Percentiles rank a stretch among this genome's conserved stretches.
Evolutionary conservation across 1,140 invertebrate genomes (phyloP).

Genomic region (Drusus annulatus): DNA sequence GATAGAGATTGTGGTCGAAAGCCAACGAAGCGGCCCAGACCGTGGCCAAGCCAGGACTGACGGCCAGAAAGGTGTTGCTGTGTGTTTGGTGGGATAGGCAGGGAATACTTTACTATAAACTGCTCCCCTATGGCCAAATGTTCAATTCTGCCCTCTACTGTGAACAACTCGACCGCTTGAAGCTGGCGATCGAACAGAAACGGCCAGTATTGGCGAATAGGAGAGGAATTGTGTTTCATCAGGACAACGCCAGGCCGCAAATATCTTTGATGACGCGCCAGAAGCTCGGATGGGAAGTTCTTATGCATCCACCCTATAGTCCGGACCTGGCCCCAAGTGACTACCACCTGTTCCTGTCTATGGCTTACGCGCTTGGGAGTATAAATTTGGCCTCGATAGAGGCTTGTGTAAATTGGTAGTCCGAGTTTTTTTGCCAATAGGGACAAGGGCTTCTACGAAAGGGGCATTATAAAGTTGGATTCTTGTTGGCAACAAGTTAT

Average conservation of each 20-base stretch:
- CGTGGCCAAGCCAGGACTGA: neutral
- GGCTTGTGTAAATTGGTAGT: too few relatives aligned
- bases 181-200: slow-evolving; percentile 14
- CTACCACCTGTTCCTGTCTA: slow-evolving; percentile 27
- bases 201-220: slow-evolving; percentile 9
- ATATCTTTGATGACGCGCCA: slow-evolving; percentile 23
- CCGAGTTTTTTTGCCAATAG: slow-evolving; percentile 20
- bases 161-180: slow-evolving; percentile 21
- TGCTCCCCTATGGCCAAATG: slow-evolving; percentile 10
- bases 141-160: slow-evolving; percentile 20
- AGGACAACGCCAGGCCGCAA: slow-evolving; percentile 22
- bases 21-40: too few relatives aligned
- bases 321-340: slow-evolving; percentile 19
- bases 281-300: slow-evolving; percentile 23
- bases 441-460: slow-evolving; percentile 11
- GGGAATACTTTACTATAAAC: slow-evolving; percentile 10
- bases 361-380: slow-evolving; percentile 6
- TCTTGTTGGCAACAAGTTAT: slow-evolving; percentile 23
- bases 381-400: slow-evolving; percentile 21
- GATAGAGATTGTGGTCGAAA: too few relatives aligned
- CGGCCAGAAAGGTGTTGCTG: slow-evolving; percentile 18
- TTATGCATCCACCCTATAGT: slow-evolving; percentile 28
- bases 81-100: slow-evolving; percentile 24
- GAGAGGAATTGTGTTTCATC: slow-evolving; percentile 23
- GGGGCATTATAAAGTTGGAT: slow-evolving; percentile 14